Conservation (phyloP, 2,888 invertebrate species). For the Lycocerus yunnanus region DNA sequence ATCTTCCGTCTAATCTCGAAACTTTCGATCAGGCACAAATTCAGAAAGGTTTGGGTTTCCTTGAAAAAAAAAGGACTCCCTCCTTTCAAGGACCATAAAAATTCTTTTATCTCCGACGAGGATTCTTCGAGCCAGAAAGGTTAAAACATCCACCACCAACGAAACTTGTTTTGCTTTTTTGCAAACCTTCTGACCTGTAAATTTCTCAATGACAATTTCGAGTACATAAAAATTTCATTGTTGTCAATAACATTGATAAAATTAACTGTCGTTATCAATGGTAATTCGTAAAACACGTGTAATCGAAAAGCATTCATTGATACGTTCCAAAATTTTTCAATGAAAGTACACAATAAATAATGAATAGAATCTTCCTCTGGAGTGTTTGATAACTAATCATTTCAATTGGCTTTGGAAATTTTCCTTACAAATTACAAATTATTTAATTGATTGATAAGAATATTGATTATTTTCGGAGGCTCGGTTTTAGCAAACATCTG, state of each 20-base stretch:
- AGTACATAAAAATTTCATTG: neutral
- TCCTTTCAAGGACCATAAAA: neutral
- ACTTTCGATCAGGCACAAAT: neutral
- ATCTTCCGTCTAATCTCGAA: neutral
- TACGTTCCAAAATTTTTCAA: neutral
- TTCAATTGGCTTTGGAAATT: neutral
- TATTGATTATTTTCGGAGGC: neutral
- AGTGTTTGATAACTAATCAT: neutral
- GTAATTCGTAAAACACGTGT: neutral
- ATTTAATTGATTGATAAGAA: neutral
- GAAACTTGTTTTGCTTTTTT: neutral
- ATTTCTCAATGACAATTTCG: neutral
- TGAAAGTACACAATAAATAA: neutral
- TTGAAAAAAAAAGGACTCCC: neutral
- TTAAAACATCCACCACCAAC: neutral
- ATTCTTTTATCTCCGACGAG: neutral
- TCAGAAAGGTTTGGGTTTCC: neutral
- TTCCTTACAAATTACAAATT: neutral
- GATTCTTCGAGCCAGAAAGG: neutral
- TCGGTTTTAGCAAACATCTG: neutral
- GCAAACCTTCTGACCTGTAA: neutral
- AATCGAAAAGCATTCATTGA: neutral
- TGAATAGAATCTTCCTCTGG: neutral
- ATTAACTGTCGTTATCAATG: neutral
- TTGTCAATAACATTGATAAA: neutral